phyloP scores from a whole-genome alignment of 2,797 vertebrate genomes.

The Argyrosomus regius region DNA sequence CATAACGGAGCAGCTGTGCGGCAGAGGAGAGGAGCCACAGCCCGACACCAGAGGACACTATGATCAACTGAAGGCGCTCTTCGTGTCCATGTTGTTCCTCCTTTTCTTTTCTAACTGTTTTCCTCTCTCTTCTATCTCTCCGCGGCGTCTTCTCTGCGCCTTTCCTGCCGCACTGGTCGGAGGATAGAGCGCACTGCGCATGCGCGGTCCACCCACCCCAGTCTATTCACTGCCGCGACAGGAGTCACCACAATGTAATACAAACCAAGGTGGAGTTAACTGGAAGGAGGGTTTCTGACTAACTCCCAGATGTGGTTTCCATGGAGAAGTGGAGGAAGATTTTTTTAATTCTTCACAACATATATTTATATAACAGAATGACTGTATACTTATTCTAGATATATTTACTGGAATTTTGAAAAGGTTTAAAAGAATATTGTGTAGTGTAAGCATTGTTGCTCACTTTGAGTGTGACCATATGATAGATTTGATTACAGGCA shows the following conservation, averaged over 20 bases:
- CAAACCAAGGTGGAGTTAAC: constrained; percentile 56
- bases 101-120: constrained; percentile 53
- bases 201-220: constrained; percentile 81
- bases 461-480: not conserved
- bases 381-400: not conserved
- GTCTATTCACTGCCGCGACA: constrained; percentile 46
- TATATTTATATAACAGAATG: not conserved
- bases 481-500: not conserved
- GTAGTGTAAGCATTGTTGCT: too few relatives aligned
- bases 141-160: constrained; percentile 80
- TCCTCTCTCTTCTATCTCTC: constrained; percentile 49
- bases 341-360: not conserved
- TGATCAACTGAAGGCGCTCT: not conserved
- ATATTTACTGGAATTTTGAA: not conserved
- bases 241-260: constrained; percentile 37
- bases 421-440: not conserved
- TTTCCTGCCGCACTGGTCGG: constrained; percentile 87
- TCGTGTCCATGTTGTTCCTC: constrained; percentile 59
- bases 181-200: constrained; percentile 75
- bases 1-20: constrained; percentile 58
- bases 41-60: constrained; percentile 20
- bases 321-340: not conserved
- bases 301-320: constrained; percentile 45
- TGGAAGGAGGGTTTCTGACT: constrained; percentile 1
- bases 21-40: constrained; percentile 27